phyloP scores from a whole-genome alignment of 2,113 vertebrate species.

The Cyanistes caeruleus region DNA sequence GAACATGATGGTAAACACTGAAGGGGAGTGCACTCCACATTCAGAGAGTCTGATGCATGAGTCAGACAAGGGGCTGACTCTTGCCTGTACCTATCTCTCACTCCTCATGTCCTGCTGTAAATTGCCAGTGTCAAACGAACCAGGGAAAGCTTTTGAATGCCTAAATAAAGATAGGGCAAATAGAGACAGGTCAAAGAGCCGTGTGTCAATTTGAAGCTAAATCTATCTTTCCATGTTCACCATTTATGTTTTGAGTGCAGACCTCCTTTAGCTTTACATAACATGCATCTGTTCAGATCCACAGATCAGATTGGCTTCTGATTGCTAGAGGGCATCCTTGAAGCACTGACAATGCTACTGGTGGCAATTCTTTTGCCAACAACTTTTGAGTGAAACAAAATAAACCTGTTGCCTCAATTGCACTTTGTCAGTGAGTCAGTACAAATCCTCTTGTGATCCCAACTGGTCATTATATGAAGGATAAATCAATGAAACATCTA shows the following conservation, averaged over 20 bases:
- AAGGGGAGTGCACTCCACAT: neutral
- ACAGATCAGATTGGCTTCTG: neutral
- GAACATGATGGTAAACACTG: neutral
- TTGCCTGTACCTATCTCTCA: neutral
- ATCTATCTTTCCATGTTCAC: neutral
- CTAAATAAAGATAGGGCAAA: neutral
- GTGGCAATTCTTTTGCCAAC: neutral
- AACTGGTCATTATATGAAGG: neutral
- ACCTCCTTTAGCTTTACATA: neutral
- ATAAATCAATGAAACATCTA: neutral
- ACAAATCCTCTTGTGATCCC: neutral
- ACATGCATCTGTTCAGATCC: neutral
- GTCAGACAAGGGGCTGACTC: neutral
- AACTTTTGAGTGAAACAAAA: neutral
- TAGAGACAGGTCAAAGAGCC: neutral
- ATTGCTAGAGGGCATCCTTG: neutral
- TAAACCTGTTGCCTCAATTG: neutral
- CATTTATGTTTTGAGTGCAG: neutral
- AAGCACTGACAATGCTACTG: neutral
- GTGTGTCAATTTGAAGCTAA: neutral
- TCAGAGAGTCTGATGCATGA: neutral
- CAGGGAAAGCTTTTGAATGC: neutral
- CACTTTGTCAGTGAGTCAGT: neutral
- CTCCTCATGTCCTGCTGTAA: neutral
- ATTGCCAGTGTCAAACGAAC: neutral